Evolutionary conservation across 1,140 invertebrate genomes (phyloP).

Genomic region (Glomeris maerens): DNA sequence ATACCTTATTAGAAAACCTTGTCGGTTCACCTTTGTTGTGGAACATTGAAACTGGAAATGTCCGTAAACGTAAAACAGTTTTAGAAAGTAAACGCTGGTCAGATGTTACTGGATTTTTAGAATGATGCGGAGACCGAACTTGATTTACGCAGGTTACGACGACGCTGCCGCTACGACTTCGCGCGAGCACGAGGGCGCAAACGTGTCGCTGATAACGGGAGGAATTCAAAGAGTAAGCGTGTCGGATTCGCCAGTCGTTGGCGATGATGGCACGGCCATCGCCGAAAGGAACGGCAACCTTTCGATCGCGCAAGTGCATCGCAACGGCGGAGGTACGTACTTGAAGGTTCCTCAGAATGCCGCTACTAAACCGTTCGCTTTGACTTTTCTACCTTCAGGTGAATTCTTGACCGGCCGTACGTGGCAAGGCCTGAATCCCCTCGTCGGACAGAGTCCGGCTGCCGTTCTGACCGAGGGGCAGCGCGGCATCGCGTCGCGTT

Average conservation of each 20-base stretch:
- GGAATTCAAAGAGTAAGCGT: slow-evolving; percentile 22
- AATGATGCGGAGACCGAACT: slow-evolving; percentile 22
- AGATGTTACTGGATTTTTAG: slow-evolving; percentile 10
- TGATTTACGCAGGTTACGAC: slow-evolving; percentile 16
- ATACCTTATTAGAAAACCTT: background rate
- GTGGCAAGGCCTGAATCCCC: slow-evolving; percentile 32
- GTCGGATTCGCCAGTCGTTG: background rate
- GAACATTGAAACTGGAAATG: background rate
- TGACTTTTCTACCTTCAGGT: slow-evolving; percentile 10
- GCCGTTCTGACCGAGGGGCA: slow-evolving; percentile 26
- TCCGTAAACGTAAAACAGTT: background rate
- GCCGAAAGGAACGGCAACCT: slow-evolving; percentile 9
- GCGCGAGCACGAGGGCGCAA: slow-evolving; percentile 19
- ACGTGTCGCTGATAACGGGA: slow-evolving; percentile 30
- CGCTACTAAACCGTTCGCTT: background rate
- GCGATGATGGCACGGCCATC: slow-evolving; percentile 17
- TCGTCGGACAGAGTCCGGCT: slow-evolving; percentile 29
- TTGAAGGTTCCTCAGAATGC: slow-evolving; percentile 1
- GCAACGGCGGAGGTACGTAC: slow-evolving; percentile 11
- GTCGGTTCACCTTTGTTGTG: background rate
- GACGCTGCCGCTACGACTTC: too few species aligned
- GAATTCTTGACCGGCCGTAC: slow-evolving; percentile 20
- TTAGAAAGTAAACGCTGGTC: background rate
- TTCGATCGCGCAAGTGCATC: slow-evolving; percentile 20
- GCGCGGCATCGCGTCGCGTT: slow-evolving; percentile 30